A percentile compares a stretch with the other conserved stretches of the same genome.
These are phyloP conservation scores for Itoplectis maculator DNA, from an alignment of 2,888 invertebrate genomes.

Conservation along the genomic window DNA sequence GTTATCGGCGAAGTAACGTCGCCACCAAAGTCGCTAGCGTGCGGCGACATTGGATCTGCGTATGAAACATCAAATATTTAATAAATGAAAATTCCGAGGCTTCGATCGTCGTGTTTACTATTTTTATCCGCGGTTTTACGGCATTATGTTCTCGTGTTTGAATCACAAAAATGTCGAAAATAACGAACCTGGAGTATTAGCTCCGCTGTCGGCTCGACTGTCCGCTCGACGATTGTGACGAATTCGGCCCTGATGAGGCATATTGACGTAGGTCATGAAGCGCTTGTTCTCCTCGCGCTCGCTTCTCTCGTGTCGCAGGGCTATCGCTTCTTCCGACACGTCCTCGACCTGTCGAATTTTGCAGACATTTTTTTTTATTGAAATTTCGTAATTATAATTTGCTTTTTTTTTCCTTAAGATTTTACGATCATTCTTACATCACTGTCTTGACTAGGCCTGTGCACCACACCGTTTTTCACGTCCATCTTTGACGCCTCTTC, in stretches of 20 bases:
- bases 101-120: background rate
- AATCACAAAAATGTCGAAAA: background rate
- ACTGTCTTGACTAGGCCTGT: slow-evolving; percentile 86
- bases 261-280: slow-evolving; percentile 87
- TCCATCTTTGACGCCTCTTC: slow-evolving; percentile 86
- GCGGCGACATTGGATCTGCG: slow-evolving; percentile 88
- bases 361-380: background rate
- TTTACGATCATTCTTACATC: slow-evolving; percentile 84
- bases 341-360: slow-evolving; percentile 88
- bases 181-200: slow-evolving; percentile 88
- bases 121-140: too few relatives aligned
- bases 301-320: slow-evolving; percentile 90
- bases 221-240: slow-evolving; percentile 89
- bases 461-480: slow-evolving; percentile 86
- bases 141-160: too few relatives aligned
- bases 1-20: slow-evolving; percentile 84
- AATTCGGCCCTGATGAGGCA: slow-evolving; percentile 85
- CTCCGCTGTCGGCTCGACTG: slow-evolving; percentile 89
- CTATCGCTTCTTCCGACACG: slow-evolving; percentile 90
- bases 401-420: background rate
- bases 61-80: slow-evolving; percentile 20
- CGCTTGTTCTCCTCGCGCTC: slow-evolving; percentile 93
- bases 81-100: background rate
- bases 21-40: slow-evolving; percentile 84
- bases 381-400: background rate